Percentiles rank a stretch among this genome's conserved stretches.
phyloP scores from a whole-genome alignment of 2,113 vertebrate genomes.

The Balaenoptera acutorostrata region DNA sequence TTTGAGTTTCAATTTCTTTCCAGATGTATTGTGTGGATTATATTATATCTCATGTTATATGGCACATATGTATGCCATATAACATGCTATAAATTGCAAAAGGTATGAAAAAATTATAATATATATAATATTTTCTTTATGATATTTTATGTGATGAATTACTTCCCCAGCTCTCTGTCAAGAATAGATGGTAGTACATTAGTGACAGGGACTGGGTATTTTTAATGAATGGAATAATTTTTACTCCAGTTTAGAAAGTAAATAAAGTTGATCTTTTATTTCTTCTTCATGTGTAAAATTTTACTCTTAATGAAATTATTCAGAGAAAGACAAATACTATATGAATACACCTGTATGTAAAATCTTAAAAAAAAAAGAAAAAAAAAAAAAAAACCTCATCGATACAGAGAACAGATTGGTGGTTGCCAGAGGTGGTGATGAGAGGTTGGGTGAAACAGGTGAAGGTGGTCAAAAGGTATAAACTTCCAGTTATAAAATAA shows the following conservation, averaged over 20 bases:
- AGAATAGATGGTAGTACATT: background rate
- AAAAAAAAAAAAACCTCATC: background rate
- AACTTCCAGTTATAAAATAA: background rate
- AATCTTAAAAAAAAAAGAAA: background rate
- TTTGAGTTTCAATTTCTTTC: background rate
- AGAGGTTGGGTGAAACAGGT: background rate
- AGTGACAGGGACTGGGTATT: background rate
- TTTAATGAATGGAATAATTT: background rate
- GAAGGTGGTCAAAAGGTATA: background rate
- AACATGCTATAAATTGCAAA: background rate
- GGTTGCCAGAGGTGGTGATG: background rate
- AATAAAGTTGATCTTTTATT: background rate
- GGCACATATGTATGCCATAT: background rate
- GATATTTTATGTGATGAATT: background rate
- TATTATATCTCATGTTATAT: background rate
- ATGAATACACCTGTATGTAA: background rate
- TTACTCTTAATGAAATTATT: background rate
- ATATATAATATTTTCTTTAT: background rate
- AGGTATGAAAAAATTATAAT: background rate
- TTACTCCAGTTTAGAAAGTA: background rate
- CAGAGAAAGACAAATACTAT: background rate
- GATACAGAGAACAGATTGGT: background rate
- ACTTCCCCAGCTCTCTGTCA: background rate
- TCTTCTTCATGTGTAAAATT: background rate
- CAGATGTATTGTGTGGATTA: background rate